Evolutionary conservation across 2,888 invertebrate species (phyloP).

Genomic region (Andrena haemorrhoa): DNA sequence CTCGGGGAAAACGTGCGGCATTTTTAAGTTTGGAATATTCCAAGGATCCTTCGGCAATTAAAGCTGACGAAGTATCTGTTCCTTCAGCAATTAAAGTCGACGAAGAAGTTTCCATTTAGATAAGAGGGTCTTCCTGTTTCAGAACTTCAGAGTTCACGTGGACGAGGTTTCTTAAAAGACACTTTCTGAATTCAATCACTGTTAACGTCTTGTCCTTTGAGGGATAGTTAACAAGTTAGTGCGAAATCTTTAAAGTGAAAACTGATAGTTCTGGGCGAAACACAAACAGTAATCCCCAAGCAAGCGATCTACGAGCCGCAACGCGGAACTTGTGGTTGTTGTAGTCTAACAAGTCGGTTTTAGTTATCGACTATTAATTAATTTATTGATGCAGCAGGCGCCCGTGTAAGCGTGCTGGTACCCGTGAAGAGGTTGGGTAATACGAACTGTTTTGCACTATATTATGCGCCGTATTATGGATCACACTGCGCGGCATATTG

Average conservation of each 20-base stretch:
- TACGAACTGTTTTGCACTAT: too few species aligned
- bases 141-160: too few species aligned
- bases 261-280: background rate
- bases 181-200: too few species aligned
- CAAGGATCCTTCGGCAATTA: too few species aligned
- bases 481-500: too few species aligned
- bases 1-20: too few species aligned
- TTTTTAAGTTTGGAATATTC: too few species aligned
- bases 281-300: conserved; percentile 1
- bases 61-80: background rate
- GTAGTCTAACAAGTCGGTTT: background rate
- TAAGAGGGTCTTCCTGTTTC: background rate
- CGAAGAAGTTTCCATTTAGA: background rate
- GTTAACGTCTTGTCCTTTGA: too few species aligned
- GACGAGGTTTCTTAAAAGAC: too few species aligned
- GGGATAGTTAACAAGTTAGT: too few species aligned
- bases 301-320: background rate
- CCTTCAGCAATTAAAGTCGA: background rate
- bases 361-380: conserved; percentile 27
- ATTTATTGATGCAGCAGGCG: conserved; percentile 3
- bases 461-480: too few species aligned
- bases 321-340: background rate
- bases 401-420: background rate
- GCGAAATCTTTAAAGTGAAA: too few species aligned
- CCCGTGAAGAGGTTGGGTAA: background rate